Percentiles rank a stretch among this genome's conserved stretches.
Conservation (phyloP, 2,113 vertebrate genomes). For the Coracopsis vasa region DNA sequence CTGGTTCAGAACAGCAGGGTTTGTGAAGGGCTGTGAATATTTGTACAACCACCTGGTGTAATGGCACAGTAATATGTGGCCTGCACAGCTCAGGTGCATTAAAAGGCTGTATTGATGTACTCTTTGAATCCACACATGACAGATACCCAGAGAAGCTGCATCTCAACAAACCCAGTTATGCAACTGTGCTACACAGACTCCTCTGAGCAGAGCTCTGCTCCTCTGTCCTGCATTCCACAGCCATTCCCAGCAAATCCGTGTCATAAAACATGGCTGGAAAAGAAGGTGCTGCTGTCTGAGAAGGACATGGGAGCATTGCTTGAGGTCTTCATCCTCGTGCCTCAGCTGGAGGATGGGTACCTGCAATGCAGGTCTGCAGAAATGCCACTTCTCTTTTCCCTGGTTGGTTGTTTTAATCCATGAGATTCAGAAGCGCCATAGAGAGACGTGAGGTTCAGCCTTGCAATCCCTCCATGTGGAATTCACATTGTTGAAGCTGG, state of each 20-base stretch:
- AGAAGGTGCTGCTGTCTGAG: not conserved
- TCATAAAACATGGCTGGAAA: not conserved
- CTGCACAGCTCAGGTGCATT: not conserved
- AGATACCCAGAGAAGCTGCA: not conserved
- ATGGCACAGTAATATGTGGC: fast-evolving
- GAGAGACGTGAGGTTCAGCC: not conserved
- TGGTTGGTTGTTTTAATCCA: not conserved
- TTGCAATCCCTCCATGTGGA: not conserved
- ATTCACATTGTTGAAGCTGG: not conserved
- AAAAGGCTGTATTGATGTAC: fast-evolving
- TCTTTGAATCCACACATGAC: not conserved
- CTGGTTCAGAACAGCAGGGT: not conserved
- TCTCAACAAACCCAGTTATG: not conserved
- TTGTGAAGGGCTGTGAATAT: not conserved
- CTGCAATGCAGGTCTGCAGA: slow-evolving; percentile 46
- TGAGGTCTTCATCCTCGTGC: not conserved
- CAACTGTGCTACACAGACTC: fast-evolving
- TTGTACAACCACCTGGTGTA: fast-evolving
- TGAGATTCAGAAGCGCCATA: not conserved
- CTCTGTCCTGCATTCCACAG: not conserved
- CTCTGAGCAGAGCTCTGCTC: not conserved
- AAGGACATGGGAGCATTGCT: not conserved
- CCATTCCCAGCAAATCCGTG: not conserved
- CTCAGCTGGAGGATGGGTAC: slow-evolving; percentile 12
- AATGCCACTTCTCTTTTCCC: not conserved